These are phyloP conservation scores for Aporrectodea caliginosa DNA, from an alignment of 1,140 invertebrate species.

Conservation along the genomic window DNA sequence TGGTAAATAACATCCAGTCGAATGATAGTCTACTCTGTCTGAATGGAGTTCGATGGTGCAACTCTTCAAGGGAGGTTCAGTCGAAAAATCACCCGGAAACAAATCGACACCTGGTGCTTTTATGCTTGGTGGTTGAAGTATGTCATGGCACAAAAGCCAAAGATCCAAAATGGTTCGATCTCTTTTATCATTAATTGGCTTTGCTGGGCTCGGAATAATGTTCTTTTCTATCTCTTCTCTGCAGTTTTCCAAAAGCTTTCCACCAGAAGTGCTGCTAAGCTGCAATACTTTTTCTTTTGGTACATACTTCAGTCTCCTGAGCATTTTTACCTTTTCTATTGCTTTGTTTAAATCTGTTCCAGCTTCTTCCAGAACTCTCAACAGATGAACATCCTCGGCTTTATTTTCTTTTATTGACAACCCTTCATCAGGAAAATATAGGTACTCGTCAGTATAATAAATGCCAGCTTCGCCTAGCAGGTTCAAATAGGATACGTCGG, in stretches of 20 bases:
- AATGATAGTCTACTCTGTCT: slow-evolving; percentile 5
- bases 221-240: neutral
- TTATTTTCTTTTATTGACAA: slow-evolving; percentile 5
- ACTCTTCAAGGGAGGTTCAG: neutral
- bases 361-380: neutral
- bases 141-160: slow-evolving; percentile 1
- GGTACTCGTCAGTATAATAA: slow-evolving; percentile 9
- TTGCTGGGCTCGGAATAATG: neutral
- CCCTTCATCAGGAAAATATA: neutral
- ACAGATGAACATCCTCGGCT: neutral
- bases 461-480: slow-evolving; percentile 21
- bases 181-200: neutral
- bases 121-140: neutral
- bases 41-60: neutral
- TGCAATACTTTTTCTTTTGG: neutral
- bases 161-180: slow-evolving; percentile 6
- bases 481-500: slow-evolving; percentile 16
- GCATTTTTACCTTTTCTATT: neutral
- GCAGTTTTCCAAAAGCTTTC: slow-evolving; percentile 15
- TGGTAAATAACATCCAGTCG: slow-evolving; percentile 18
- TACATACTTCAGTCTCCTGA: slow-evolving; percentile 3
- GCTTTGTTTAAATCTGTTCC: neutral
- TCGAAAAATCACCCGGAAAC: slow-evolving; percentile 26
- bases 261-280: neutral
- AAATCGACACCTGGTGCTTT: slow-evolving; percentile 21